Evolutionary conservation across 2,113 vertebrate genomes (phyloP).

Genomic region (Leucoraja erinaceus): DNA sequence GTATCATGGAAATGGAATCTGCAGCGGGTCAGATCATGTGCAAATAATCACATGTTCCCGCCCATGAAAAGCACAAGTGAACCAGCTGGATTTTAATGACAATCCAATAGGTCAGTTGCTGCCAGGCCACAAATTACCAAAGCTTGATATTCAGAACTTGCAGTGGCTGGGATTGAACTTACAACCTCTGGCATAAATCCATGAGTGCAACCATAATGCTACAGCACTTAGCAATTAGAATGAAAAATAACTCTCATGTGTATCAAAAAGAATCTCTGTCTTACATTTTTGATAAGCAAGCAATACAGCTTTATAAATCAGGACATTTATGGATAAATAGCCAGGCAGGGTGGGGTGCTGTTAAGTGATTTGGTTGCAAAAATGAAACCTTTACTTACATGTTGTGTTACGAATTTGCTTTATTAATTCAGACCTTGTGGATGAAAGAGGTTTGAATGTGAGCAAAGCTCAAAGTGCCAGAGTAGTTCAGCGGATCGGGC

Average conservation of each 20-base stretch:
- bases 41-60: not conserved
- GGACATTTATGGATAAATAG: not conserved
- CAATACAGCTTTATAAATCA: not conserved
- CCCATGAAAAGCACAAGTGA: not conserved
- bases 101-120: not conserved
- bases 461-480: too few relatives aligned
- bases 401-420: not conserved
- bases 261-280: not conserved
- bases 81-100: not conserved
- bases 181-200: conserved; percentile 3
- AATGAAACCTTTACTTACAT: not conserved
- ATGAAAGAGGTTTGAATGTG: not conserved
- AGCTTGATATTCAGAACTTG: not conserved
- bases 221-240: not conserved
- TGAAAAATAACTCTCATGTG: not conserved
- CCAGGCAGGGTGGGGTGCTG: not conserved
- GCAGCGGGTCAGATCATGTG: too few relatives aligned
- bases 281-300: not conserved
- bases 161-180: not conserved
- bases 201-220: too few relatives aligned
- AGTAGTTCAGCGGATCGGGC: too few relatives aligned
- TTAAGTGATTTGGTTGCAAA: not conserved
- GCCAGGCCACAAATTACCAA: not conserved
- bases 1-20: not conserved
- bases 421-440: not conserved